A percentile compares a stretch with the other conserved stretches of the same genome.
Evolutionary conservation across 2,113 vertebrate genomes (phyloP).

Genomic region (Zeus faber): DNA sequence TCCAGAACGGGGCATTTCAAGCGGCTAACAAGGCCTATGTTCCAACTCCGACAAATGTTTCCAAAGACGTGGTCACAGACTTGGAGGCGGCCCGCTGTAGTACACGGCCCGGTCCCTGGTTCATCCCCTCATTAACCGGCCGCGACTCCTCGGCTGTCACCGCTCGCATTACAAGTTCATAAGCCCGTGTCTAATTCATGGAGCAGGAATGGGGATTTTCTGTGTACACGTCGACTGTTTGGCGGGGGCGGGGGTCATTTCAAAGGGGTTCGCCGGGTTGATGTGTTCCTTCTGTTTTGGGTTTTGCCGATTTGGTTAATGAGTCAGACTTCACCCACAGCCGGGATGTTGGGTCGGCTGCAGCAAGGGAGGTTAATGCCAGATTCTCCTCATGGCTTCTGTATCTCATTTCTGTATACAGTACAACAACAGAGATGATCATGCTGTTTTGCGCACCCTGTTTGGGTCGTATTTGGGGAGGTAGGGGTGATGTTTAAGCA

Average conservation of each 20-base stretch:
- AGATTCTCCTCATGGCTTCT: too few species aligned
- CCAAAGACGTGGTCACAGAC: conserved; percentile 19
- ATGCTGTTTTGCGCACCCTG: too few species aligned
- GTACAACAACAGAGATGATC: too few species aligned
- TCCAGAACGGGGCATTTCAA: conserved; percentile 17
- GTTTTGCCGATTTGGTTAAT: conserved; percentile 48
- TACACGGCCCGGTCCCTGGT: conserved; percentile 45
- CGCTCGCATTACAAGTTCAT: conserved; percentile 57
- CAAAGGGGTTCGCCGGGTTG: conserved; percentile 29
- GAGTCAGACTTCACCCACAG: conserved; percentile 41
- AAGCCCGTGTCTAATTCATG: conserved; percentile 62
- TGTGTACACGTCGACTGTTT: conserved; percentile 28
- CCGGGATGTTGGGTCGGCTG: not conserved
- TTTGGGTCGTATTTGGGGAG: too few species aligned
- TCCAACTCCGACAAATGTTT: conserved; percentile 16
- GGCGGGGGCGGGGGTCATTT: conserved; percentile 39
- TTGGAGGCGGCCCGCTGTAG: conserved; percentile 31
- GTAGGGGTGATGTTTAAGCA: too few species aligned
- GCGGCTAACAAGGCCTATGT: conserved; percentile 33
- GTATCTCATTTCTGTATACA: too few species aligned
- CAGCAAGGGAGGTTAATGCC: too few species aligned
- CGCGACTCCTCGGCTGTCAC: conserved; percentile 38
- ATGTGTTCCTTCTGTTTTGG: conserved; percentile 15
- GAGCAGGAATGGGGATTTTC: conserved; percentile 31
- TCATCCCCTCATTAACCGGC: conserved; percentile 53